Base-by-base conservation (phyloP, 2,113 vertebrate species). In the Morone saxatilis region DNA sequence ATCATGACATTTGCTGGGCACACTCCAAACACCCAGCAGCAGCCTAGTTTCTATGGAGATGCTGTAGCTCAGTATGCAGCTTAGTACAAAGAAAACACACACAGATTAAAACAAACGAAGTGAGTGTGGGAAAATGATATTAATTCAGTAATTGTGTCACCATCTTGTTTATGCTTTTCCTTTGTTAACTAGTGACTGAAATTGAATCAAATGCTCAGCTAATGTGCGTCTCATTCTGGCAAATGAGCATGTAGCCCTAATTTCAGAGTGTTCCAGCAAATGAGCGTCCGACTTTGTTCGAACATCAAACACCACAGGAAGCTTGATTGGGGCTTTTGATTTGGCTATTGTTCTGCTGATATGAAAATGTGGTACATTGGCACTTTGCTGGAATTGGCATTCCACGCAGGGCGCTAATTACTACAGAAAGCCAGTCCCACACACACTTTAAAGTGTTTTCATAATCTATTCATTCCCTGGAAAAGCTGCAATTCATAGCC, bases 1-100 rank as follows among this genome's bases (percentile, higher is more conserved):
- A 80, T 89, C 76, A 47, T 89, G 87, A 93, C 92, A 89, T 92
- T 88, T 86, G 56, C 83, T 87, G 85, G 88, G 72, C 71, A 17
- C 71, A 20, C 83, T 89, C 84, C 87, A 90, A 81, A 77, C 4
- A 20, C 71, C 85, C 73, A 40, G 71, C 38, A 38, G 86, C 80
- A 65, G 63, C 43, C 70, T 31, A 6, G 90, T 92, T 91, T 88
- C 86, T 79, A 91, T 93, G 87, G 85, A 36, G 84, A 92, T 83
- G 80, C 25, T 53, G 71, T 48, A 14, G 54, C 82, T 78, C 56
- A 11, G 65, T 17, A 11, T 60, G 79, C 61, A 51, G 71, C 85
- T 68, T 50, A 56, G 36, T 51, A 36, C 68, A 67, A 40, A 56
- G 40, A 63, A 67, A 76, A 85, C 54, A 67, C 63, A 67, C 71